Evolutionary conservation across 1,140 invertebrate species (phyloP).

Genomic region (Bacillus rossius): DNA sequence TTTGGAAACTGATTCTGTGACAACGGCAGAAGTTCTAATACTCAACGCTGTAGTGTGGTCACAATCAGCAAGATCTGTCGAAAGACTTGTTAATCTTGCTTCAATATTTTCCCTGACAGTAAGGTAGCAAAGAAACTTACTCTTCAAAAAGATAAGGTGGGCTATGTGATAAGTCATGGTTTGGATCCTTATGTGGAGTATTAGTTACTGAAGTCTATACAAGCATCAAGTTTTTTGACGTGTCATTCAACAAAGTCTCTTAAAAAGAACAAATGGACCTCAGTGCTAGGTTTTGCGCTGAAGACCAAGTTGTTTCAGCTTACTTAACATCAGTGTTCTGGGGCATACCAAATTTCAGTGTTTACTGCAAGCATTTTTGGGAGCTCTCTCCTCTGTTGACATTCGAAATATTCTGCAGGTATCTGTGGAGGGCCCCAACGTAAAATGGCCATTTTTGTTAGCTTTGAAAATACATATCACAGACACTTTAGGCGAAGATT

Average conservation of each 20-base stretch:
- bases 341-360: conserved; percentile 12
- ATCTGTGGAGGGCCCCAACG: conserved; percentile 19
- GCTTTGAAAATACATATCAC: no score
- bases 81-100: conserved; percentile 7
- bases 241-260: conserved; percentile 21
- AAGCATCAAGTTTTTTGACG: conserved; percentile 14
- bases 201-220: conserved; percentile 7
- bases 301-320: conserved; percentile 13
- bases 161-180: conserved; percentile 17
- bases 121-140: conserved; percentile 22
- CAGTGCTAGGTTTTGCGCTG: conserved; percentile 17
- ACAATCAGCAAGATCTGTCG: no score
- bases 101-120: conserved; percentile 19
- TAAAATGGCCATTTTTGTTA: conserved; percentile 13
- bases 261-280: conserved; percentile 18
- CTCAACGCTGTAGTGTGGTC: no score
- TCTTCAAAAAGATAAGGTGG: conserved; percentile 22
- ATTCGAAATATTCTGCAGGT: conserved; percentile 9
- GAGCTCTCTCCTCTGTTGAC: conserved; percentile 4
- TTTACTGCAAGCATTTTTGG: conserved; percentile 14
- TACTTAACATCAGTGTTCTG: conserved; percentile 22
- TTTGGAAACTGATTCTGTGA: no score
- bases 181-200: conserved; percentile 22
- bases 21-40: no score
- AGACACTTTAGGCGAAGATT: neutral